Conservation (phyloP, 2,113 vertebrate species). For the Hemichromis elongatus region DNA sequence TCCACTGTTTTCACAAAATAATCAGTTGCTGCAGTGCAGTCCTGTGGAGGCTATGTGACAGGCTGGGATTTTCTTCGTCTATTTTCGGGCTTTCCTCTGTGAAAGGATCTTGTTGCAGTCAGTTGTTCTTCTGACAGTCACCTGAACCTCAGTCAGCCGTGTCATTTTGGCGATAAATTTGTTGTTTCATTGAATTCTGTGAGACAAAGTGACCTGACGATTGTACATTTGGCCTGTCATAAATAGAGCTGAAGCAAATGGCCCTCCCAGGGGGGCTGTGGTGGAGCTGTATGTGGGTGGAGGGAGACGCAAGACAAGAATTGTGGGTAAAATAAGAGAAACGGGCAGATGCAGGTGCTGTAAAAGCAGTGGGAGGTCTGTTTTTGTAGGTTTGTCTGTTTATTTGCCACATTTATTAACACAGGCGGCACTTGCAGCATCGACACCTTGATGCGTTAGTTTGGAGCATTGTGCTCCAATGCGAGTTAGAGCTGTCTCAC, state of each 20-base stretch:
- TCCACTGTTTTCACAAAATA: background rate
- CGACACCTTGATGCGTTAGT: background rate
- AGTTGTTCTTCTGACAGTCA: background rate
- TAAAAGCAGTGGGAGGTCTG: background rate
- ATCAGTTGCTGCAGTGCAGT: background rate
- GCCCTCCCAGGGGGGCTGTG: background rate
- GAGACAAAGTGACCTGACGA: background rate
- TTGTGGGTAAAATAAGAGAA: background rate
- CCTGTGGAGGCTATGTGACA: background rate
- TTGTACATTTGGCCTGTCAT: background rate
- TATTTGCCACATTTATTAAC: background rate
- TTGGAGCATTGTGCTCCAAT: background rate
- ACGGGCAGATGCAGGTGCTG: background rate
- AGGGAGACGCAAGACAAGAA: background rate
- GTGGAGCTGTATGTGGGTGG: background rate
- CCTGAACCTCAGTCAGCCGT: background rate
- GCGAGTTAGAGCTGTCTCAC: background rate
- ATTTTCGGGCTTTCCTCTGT: constrained; percentile 15
- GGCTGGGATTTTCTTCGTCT: constrained; percentile 10
- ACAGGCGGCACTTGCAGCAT: background rate
- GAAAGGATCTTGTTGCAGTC: background rate
- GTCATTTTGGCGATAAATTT: background rate
- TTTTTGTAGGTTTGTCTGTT: background rate
- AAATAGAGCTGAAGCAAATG: background rate
- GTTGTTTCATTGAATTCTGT: background rate